phyloP scores from a whole-genome alignment of 2,888 invertebrate genomes.

The Acronicta alni region DNA sequence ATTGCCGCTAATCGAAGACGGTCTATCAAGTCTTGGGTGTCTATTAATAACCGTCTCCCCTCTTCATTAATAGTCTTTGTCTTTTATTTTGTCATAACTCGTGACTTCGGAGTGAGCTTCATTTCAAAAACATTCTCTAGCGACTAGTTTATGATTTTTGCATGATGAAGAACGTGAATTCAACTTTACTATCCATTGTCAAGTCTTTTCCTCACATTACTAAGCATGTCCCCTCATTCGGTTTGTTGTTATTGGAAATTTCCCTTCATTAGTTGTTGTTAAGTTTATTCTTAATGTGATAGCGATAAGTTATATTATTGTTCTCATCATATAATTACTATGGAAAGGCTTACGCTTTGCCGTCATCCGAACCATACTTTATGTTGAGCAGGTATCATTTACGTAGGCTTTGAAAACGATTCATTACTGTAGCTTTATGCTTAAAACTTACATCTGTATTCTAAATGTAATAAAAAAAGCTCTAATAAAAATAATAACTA shows the following conservation, averaged over 20 bases:
- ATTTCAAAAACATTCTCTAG: slow-evolving; percentile 55
- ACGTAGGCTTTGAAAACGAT: slow-evolving; percentile 59
- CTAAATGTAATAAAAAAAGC: background rate
- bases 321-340: slow-evolving; percentile 36
- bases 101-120: slow-evolving; percentile 58
- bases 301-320: slow-evolving; percentile 53
- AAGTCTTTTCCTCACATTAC: slow-evolving; percentile 72
- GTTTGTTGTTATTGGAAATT: slow-evolving; percentile 61
- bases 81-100: slow-evolving; percentile 69
- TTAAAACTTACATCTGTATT: slow-evolving; percentile 49
- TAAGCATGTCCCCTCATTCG: slow-evolving; percentile 78
- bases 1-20: slow-evolving; percentile 62
- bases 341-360: slow-evolving; percentile 62
- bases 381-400: slow-evolving; percentile 53
- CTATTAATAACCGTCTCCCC: slow-evolving; percentile 73
- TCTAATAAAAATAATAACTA: background rate
- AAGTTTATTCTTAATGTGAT: slow-evolving; percentile 61
- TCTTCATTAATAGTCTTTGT: slow-evolving; percentile 68
- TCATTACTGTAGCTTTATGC: slow-evolving; percentile 65
- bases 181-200: slow-evolving; percentile 67
- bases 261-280: slow-evolving; percentile 69
- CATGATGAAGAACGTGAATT: slow-evolving; percentile 66
- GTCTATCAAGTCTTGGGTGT: slow-evolving; percentile 66
- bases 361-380: slow-evolving; percentile 56
- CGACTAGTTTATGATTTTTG: slow-evolving; percentile 67